Base-by-base conservation (phyloP, 2,888 invertebrate genomes). In the Drosophila melanocephala region DNA sequence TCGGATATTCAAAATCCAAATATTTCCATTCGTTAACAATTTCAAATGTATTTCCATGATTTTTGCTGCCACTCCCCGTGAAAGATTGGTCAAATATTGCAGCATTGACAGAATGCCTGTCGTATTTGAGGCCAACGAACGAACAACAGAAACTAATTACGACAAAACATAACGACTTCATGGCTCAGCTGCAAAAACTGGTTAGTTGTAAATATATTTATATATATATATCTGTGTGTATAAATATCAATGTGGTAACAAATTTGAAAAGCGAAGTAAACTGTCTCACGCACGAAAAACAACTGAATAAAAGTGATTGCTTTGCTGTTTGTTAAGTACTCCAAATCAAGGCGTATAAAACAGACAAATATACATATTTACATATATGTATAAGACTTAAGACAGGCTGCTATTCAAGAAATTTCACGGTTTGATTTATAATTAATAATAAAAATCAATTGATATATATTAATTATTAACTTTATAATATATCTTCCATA, bases 11-110 rank as follows among this genome's bases (percentile, higher is more conserved):
- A 89, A 96, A 97, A 91, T 97, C 97, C 7, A 97, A 93, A 42
- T 95, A 94, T 75, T 95, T 96, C 97, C 97, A 97, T 70, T 96
- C 95, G 91, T 96, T 96, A 30, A 96, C 94, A 32, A 95, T 95
- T 71, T 91, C 72, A 74, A 93, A 81, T 10, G 30, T 26, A 12
- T 50, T 44, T 26, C 30, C 4, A 56, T n/a, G 28, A 14, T n/a
- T 37, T 47, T 60, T 50, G 35, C 12, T 42, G 32, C 10, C 16
- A 32, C 60, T 53, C 22, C 19, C 30, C 30, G 64, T 19, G 28
- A 60, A 28, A 14, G n/a, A 32, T 56, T 62, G 58, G 44, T 60
- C 75, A 33, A 60, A 19, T 14, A 52, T 61, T 44, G 52, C 53
- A 32, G 47, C 69, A 61, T 55, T 33, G 22, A 60, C 59, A 50